phyloP scores from a whole-genome alignment of 2,113 vertebrate species.

The Dolichallabes microphthalmus region DNA sequence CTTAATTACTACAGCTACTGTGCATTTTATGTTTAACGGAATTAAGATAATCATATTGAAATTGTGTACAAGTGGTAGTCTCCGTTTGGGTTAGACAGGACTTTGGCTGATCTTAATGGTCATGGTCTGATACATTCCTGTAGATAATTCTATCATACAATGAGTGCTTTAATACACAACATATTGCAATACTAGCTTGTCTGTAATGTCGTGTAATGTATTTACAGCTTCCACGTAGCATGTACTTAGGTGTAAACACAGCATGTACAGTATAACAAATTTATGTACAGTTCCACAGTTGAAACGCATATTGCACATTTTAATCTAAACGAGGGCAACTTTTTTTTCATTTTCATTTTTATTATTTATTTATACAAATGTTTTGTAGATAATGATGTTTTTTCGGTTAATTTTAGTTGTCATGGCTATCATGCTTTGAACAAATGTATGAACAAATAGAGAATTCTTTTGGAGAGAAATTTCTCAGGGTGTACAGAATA shows the following conservation, averaged over 20 bases:
- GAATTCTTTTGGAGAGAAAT: background rate
- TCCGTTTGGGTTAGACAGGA: background rate
- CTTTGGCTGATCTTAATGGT: background rate
- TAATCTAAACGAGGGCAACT: background rate
- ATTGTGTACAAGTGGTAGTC: background rate
- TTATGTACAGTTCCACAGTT: background rate
- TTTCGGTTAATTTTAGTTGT: background rate
- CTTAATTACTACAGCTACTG: background rate
- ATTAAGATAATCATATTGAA: background rate
- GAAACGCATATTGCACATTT: background rate
- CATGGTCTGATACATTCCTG: background rate
- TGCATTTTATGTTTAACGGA: background rate
- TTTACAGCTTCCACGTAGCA: background rate
- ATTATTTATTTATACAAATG: no score
- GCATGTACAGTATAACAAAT: background rate
- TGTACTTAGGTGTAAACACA: slow-evolving; percentile 5
- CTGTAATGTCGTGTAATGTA: background rate
- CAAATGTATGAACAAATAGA: background rate
- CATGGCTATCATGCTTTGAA: background rate
- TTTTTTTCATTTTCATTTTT: background rate
- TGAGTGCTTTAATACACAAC: background rate
- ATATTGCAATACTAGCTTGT: background rate
- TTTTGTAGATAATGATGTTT: background rate
- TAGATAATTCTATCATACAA: background rate
- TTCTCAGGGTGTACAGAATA: background rate